Evolutionary conservation across 2,113 vertebrate genomes (phyloP).

Genomic region (Gasterosteus nipponicus): DNA sequence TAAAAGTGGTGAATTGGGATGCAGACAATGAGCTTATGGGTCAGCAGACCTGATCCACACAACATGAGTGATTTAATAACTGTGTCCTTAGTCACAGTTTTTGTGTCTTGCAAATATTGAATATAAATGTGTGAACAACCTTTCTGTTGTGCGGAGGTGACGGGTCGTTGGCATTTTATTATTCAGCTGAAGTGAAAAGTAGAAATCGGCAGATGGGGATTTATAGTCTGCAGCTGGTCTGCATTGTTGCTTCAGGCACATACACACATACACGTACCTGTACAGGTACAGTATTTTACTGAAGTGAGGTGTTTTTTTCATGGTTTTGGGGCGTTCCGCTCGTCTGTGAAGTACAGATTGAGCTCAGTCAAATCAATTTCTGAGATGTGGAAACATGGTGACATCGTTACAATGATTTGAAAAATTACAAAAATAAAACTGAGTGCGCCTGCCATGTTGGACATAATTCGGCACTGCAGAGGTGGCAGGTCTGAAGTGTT

Average conservation of each 20-base stretch:
- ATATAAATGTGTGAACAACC: neutral
- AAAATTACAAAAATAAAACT: neutral
- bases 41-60: neutral
- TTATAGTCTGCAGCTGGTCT: neutral
- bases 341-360: neutral
- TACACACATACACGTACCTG: too few species aligned
- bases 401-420: neutral
- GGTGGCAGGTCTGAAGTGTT: neutral
- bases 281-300: neutral
- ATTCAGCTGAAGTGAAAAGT: neutral
- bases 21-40: neutral
- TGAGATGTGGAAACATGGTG: neutral
- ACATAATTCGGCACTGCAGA: neutral
- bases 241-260: too few species aligned
- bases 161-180: neutral
- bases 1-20: neutral
- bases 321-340: neutral
- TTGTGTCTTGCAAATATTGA: neutral
- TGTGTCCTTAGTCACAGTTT: neutral
- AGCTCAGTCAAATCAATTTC: neutral
- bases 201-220: neutral
- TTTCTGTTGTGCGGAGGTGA: neutral
- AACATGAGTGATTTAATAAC: too few species aligned
- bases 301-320: neutral
- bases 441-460: neutral